Base-by-base conservation (phyloP, 2,113 vertebrate genomes). In the Bubo bubo region DNA sequence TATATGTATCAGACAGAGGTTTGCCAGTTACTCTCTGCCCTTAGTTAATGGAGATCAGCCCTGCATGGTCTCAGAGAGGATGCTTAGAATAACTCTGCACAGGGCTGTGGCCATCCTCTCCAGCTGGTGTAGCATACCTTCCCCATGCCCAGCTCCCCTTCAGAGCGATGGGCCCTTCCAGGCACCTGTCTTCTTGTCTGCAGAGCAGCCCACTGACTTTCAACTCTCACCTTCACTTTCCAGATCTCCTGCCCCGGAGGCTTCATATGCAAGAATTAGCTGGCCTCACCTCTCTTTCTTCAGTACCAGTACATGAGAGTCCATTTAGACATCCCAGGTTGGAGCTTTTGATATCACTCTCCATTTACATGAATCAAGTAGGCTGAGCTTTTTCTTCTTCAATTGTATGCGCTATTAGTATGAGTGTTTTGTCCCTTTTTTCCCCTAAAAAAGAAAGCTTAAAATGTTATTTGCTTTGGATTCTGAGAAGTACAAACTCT, bases 391-490 rank as follows among this genome's bases (percentile, higher is more conserved):
- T 74, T 90, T 70, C n/a, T 55, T 62, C 32, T 81, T 91, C 49
- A 71, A 41, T 39, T 83, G 14, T 60, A 75, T 49, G 60, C 94
- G 45, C 76, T 93, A 88, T 94, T 90, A 86, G 60, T 66, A 63
- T 81, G 67, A 86, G 60, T 95, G 92, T 91, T 97, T 97, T 92
- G 71, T 92, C 73, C 92, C 83, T 90, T 95, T 85, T 62, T 71
- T 86, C 63, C 76, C 47, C 66, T 66, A 86, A 93, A 93, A 94
- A 96, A 97, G 91, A 81, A 95, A 95, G 80, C 89, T 95, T 96
- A 87, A 96, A 97, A 97, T 95, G 92, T 94, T 97, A 94, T 98
- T 97, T 97, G 87, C 95, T 96, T 98, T 97, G 95, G 90, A 96
- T 97, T 94, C 93, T 95, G 80, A 97, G 93, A 92, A 85, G 91